phyloP scores from a whole-genome alignment of 2,888 invertebrate genomes.

The Conops quadrifasciatus region DNA sequence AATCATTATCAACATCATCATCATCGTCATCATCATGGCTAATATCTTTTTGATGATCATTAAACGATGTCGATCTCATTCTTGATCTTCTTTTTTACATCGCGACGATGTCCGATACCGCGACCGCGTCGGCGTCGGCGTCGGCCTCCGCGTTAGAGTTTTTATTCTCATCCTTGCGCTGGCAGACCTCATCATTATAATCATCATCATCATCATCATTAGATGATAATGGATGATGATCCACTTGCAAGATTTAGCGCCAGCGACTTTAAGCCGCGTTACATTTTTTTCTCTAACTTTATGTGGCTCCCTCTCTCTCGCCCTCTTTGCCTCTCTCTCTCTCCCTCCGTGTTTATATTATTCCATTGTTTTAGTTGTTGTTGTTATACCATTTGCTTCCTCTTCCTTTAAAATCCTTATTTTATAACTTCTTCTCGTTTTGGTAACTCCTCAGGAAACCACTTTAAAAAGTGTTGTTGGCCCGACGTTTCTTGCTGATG shows the following conservation, averaged over 20 bases:
- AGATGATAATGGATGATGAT: too few species aligned
- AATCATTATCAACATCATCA: constrained; percentile 12
- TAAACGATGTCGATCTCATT: not conserved
- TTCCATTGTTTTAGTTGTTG: constrained; percentile 12
- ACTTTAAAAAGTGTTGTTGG: not conserved
- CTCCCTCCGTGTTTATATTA: not conserved
- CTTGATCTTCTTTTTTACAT: not conserved
- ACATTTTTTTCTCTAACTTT: not conserved
- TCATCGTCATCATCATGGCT: constrained; percentile 27
- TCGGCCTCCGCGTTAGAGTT: not conserved
- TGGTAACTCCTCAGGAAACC: not conserved
- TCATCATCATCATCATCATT: too few species aligned
- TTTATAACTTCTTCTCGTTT: constrained; percentile 1
- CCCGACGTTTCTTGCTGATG: not conserved
- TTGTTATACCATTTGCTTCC: constrained; percentile 7
- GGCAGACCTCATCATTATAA: not conserved
- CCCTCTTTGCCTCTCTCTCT: not conserved
- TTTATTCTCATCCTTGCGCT: not conserved
- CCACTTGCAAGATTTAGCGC: not conserved
- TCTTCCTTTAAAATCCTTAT: not conserved
- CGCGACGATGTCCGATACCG: too few species aligned
- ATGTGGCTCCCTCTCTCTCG: not conserved
- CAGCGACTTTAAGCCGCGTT: constrained; percentile 2
- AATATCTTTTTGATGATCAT: constrained; percentile 34
- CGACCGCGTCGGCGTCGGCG: not conserved